Percentiles rank a stretch among this genome's conserved stretches.
These are phyloP conservation scores for Rhinichthys osculus DNA, from an alignment of 2,797 vertebrate species.

Conservation along the genomic window DNA sequence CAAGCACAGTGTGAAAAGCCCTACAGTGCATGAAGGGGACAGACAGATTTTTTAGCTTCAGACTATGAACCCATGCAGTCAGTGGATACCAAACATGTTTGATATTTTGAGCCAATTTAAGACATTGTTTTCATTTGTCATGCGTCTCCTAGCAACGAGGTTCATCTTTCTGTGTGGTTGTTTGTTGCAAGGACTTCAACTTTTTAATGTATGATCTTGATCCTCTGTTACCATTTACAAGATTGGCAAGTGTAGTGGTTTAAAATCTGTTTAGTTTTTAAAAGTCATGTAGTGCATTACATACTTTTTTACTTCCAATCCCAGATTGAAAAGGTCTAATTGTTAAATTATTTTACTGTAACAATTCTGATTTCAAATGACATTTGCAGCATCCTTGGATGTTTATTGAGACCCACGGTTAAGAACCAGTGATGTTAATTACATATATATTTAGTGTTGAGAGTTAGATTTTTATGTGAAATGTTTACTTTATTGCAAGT, in stretches of 20 bases:
- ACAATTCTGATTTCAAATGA: background rate
- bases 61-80: background rate
- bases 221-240: background rate
- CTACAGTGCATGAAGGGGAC: background rate
- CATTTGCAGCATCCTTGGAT: too few species aligned
- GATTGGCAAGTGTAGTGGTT: background rate
- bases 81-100: background rate
- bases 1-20: background rate
- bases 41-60: background rate
- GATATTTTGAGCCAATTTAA: background rate
- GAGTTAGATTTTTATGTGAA: background rate
- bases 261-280: background rate
- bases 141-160: background rate
- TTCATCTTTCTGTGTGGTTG: background rate
- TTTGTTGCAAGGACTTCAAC: background rate
- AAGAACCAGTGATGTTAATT: background rate
- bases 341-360: background rate
- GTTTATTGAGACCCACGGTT: background rate
- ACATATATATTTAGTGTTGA: background rate
- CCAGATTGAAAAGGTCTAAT: background rate
- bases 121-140: background rate
- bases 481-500: constrained; percentile 11
- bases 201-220: background rate
- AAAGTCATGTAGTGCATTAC: background rate
- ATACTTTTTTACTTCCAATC: background rate